These are phyloP conservation scores for Linyphia triangularis DNA, from an alignment of 2,888 invertebrate species.

Conservation along the genomic window DNA sequence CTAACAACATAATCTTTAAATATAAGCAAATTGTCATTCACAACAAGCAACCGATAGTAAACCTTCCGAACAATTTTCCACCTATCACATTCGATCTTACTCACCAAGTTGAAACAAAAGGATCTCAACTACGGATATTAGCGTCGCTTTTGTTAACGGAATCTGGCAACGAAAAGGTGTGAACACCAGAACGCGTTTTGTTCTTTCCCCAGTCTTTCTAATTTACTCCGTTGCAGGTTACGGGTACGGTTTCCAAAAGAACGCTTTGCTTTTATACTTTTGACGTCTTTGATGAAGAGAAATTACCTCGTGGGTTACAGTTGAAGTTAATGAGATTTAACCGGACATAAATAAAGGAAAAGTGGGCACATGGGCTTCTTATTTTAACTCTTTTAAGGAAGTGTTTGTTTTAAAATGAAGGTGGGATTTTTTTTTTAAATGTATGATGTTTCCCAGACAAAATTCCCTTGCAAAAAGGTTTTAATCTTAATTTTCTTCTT, in stretches of 20 bases:
- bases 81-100: background rate
- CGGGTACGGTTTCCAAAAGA: background rate
- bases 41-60: background rate
- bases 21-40: background rate
- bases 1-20: background rate
- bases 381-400: background rate
- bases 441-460: background rate
- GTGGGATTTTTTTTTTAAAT: background rate
- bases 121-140: background rate
- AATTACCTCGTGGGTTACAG: background rate
- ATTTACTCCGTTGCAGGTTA: background rate
- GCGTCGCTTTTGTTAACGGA: background rate
- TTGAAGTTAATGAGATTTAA: background rate
- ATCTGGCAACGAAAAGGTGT: background rate
- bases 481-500: no score
- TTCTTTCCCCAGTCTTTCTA: background rate
- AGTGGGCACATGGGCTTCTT: background rate
- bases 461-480: background rate
- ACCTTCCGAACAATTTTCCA: background rate
- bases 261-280: background rate
- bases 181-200: background rate
- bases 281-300: constrained; percentile 14
- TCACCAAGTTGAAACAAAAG: background rate
- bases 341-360: background rate
- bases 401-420: background rate